Evolutionary conservation across 2,797 vertebrate genomes (phyloP).

Genomic region (Epinephelus coioides): DNA sequence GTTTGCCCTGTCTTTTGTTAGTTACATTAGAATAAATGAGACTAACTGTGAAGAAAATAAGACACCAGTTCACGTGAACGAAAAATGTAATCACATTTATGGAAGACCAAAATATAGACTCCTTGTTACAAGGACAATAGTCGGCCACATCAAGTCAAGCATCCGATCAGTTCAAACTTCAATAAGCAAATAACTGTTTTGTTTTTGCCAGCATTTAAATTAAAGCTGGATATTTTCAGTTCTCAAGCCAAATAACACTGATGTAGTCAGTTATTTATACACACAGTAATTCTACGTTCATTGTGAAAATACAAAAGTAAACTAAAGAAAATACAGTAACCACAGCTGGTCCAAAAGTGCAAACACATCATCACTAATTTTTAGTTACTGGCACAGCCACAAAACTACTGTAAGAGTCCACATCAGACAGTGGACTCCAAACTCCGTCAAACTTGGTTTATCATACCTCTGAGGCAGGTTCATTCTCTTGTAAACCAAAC

Average conservation of each 20-base stretch:
- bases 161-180: slow-evolving; percentile 17
- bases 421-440: not conserved
- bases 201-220: slow-evolving; percentile 24
- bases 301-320: slow-evolving; percentile 69
- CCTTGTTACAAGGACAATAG: slow-evolving; percentile 58
- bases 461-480: slow-evolving; percentile 47
- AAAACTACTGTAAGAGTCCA: slow-evolving; percentile 25
- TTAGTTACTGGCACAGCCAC: slow-evolving; percentile 57
- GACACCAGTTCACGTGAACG: slow-evolving; percentile 17
- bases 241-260: slow-evolving; percentile 35
- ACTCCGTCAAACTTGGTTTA: slow-evolving; percentile 9
- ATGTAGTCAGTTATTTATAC: slow-evolving; percentile 7
- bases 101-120: slow-evolving; percentile 77
- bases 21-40: not conserved
- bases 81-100: slow-evolving; percentile 57
- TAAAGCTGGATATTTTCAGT: not conserved
- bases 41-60: slow-evolving; percentile 8
- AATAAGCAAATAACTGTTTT: not conserved
- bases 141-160: slow-evolving; percentile 41
- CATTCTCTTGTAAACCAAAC: slow-evolving; percentile 48
- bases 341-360: slow-evolving; percentile 82
- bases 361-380: slow-evolving; percentile 63
- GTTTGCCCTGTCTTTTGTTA: not conserved
- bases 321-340: slow-evolving; percentile 72
- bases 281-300: slow-evolving; percentile 26